phyloP scores from a whole-genome alignment of 2,888 invertebrate genomes.

The Podotricha telesiphe region DNA sequence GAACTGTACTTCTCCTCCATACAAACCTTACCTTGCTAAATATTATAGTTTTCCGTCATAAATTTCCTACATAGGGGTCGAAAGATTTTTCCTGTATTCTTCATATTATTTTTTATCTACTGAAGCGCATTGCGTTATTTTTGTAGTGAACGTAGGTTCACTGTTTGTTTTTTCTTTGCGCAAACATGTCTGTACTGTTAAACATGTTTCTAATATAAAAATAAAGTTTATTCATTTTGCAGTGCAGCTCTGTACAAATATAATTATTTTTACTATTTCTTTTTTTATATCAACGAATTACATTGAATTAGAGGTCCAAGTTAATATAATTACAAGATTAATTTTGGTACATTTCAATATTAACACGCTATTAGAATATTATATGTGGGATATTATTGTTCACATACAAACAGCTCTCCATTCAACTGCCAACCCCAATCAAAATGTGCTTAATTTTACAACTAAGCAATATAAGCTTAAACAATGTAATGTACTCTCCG shows the following conservation, averaged over 20 bases:
- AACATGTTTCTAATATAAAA: slow-evolving; percentile 21
- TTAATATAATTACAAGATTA: background rate
- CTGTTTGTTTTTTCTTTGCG: slow-evolving; percentile 19
- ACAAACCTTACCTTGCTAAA: no score
- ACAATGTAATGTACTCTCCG: slow-evolving; percentile 6
- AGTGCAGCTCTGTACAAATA: slow-evolving; percentile 10
- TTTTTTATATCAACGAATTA: background rate
- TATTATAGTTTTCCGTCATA: no score
- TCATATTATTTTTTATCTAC: background rate
- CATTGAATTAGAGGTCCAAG: background rate
- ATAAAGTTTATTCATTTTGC: slow-evolving; percentile 5
- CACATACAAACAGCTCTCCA: background rate
- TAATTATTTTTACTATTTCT: slow-evolving; percentile 1
- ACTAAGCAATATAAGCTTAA: background rate
- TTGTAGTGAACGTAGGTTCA: slow-evolving; percentile 20
- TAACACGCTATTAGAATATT: background rate
- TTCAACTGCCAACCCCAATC: slow-evolving; percentile 13
- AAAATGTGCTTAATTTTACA: slow-evolving; percentile 10
- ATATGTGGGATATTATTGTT: background rate
- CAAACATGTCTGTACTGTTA: slow-evolving; percentile 10
- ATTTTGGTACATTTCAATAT: background rate
- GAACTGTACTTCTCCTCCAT: no score
- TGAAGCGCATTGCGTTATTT: slow-evolving; percentile 16
- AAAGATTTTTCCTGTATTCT: background rate
- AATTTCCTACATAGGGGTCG: no score